A percentile compares a stretch with the other conserved stretches of the same genome.
Evolutionary conservation across 1,140 invertebrate species (phyloP).

Genomic region (Drosophila obscura): DNA sequence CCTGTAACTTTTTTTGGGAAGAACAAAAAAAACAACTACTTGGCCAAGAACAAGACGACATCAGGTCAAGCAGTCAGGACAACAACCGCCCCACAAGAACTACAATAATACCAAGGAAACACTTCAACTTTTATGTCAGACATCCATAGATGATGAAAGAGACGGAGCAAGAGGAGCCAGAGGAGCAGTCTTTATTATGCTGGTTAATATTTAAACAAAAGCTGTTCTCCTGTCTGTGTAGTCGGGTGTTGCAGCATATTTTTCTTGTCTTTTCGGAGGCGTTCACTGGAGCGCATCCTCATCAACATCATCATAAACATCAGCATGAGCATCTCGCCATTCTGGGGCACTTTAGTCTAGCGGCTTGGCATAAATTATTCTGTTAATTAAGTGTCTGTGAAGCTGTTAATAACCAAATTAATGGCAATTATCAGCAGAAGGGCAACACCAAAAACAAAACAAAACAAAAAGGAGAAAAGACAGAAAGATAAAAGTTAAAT

Average conservation of each 20-base stretch:
- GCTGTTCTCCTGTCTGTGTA: conserved; percentile 29
- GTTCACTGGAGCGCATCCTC: conserved; percentile 9
- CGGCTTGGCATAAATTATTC: conserved; percentile 60
- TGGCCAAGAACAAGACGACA: conserved; percentile 38
- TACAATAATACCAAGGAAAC: conserved; percentile 23
- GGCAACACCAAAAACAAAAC: conserved; percentile 4
- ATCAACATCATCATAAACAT: conserved; percentile 4
- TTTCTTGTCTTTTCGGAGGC: conserved; percentile 36
- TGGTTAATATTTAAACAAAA: conserved; percentile 74
- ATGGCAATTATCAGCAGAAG: conserved; percentile 56
- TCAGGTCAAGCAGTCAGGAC: conserved; percentile 59
- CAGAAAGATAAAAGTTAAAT: conserved; percentile 18
- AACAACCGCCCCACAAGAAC: conserved; percentile 26
- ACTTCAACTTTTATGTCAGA: conserved; percentile 59
- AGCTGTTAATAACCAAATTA: conserved; percentile 65
- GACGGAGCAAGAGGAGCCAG: background rate
- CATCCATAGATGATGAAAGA: background rate
- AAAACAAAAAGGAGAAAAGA: background rate
- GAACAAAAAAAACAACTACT: conserved; percentile 49
- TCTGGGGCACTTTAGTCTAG: conserved; percentile 25
- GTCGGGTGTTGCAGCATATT: conserved; percentile 37
- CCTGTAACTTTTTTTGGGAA: conserved; percentile 31
- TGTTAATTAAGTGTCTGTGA: conserved; percentile 66
- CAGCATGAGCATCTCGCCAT: conserved; percentile 5
- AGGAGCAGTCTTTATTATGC: conserved; percentile 14